Percentiles rank a stretch among this genome's conserved stretches.
phyloP scores from a whole-genome alignment of 2,113 vertebrate species.

The Crypturellus undulatus region DNA sequence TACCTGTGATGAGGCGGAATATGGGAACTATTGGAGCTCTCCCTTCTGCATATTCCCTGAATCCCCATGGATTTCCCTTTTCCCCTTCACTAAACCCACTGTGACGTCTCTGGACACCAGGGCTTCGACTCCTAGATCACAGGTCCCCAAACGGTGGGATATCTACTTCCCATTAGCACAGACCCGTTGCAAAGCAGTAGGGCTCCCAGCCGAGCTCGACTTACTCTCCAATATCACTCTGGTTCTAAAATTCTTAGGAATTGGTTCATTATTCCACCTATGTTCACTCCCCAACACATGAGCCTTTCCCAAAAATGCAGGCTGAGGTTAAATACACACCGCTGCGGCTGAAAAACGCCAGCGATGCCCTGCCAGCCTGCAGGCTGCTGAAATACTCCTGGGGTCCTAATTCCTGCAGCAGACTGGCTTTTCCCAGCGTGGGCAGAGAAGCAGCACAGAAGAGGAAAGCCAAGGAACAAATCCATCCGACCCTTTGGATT shows the following conservation, averaged over 20 bases:
- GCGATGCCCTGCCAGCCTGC: slow-evolving; percentile 32
- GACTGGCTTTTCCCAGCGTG: accelerated
- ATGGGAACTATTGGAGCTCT: background rate
- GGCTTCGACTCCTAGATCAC: background rate
- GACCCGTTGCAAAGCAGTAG: background rate
- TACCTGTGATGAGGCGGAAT: background rate
- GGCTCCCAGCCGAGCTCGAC: accelerated
- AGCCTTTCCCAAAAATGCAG: background rate
- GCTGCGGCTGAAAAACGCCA: slow-evolving; percentile 37
- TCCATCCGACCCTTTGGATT: background rate
- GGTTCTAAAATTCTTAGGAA: background rate
- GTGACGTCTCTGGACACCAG: background rate
- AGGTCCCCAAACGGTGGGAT: background rate
- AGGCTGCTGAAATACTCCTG: slow-evolving; percentile 44
- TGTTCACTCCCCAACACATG: too few relatives aligned
- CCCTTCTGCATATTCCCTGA: too few relatives aligned
- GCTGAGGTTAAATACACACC: background rate
- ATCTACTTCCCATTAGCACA: background rate
- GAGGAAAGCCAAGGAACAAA: slow-evolving; percentile 7
- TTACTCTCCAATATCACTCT: background rate
- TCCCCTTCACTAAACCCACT: background rate
- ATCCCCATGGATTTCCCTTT: background rate
- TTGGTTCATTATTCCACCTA: background rate
- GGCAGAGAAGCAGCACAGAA: slow-evolving; percentile 15
- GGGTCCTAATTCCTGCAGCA: slow-evolving; percentile 31